A percentile compares a stretch with the other conserved stretches of the same genome.
phyloP scores from a whole-genome alignment of 2,113 vertebrate genomes.

The Orycteropus afer region DNA sequence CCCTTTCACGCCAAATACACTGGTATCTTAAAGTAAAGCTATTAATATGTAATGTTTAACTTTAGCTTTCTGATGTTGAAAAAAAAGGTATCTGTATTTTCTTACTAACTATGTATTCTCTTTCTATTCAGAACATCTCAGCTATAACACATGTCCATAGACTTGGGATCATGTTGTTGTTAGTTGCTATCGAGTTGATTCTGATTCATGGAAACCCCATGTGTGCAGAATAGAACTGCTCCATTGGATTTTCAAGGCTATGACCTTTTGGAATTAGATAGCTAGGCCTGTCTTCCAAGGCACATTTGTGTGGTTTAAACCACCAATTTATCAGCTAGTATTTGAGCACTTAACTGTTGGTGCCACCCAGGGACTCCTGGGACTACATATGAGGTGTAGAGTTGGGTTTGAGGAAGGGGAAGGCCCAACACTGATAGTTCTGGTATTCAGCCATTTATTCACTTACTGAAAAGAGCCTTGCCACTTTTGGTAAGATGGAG shows the following conservation, averaged over 20 bases:
- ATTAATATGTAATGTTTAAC: not conserved
- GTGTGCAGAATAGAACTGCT: not conserved
- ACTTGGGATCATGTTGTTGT: not conserved
- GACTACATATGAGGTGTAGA: not conserved
- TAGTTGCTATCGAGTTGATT: not conserved
- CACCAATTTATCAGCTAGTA: not conserved
- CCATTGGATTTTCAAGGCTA: not conserved
- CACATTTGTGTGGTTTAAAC: not conserved
- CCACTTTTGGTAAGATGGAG: too few species aligned
- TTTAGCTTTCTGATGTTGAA: not conserved
- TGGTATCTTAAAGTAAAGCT: not conserved
- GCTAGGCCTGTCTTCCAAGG: not conserved
- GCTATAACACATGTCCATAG: not conserved
- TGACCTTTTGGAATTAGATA: not conserved
- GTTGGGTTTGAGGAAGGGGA: not conserved
- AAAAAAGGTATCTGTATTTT: not conserved
- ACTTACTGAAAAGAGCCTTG: too few species aligned
- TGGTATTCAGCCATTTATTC: not conserved
- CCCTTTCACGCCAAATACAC: too few species aligned
- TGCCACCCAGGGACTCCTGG: not conserved
- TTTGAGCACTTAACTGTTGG: not conserved
- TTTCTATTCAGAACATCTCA: slow-evolving; percentile 4
- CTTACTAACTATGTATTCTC: not conserved
- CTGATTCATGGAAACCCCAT: not conserved
- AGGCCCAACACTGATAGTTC: not conserved